Evolutionary conservation across 2,888 invertebrate species (phyloP), one percentile per base, ranked within the genome.

Genomic region (Agrochola lota): DNA sequence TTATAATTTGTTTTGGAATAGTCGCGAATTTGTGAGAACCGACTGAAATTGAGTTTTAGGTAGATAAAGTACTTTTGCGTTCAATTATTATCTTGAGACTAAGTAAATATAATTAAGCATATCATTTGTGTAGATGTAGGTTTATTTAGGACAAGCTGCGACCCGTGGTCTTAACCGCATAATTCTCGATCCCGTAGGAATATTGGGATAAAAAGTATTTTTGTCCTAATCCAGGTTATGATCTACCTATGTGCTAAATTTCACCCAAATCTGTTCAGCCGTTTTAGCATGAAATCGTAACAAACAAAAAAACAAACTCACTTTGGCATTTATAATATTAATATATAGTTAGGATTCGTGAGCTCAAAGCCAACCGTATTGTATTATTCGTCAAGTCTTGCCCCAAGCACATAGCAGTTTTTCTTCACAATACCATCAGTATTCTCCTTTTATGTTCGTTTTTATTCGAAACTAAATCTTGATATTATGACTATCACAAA

Each of bases 1-100:
- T 88, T 81, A 82, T 57, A 80, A 83, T 26, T 86, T 78, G 66
- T 77, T 71, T 78, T 57, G 26, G 43, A 72, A 63, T 72, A 71
- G 67, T 72, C 67, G 49, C 70, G 23, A 68, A 71, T 77, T 83
- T 59, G 2, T 11, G 17, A 74, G 23, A 67, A n/a, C 20, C 55
- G 40, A 26, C 46, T 57, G 43, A 11, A 78, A 71, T 73, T 77
- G 55, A 60, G 60, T 77, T 80, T 49, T 8, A 17, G 57, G 30
- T 15, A 1, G 17, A 57, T 69, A 26, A 52, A 68, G 64, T 68
- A 9, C 43, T 78, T 62, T 69, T 46, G 57, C 30, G 59, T 17
- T 59, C 3, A 73, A 52, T 77, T 43, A 68, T 23, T 62, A 46
- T 40, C 3, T 35, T 59, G 17, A 8, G 26, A 23, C 8, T 40